Conservation (phyloP, 2,797 vertebrate species). For the Malacoraja senta region DNA sequence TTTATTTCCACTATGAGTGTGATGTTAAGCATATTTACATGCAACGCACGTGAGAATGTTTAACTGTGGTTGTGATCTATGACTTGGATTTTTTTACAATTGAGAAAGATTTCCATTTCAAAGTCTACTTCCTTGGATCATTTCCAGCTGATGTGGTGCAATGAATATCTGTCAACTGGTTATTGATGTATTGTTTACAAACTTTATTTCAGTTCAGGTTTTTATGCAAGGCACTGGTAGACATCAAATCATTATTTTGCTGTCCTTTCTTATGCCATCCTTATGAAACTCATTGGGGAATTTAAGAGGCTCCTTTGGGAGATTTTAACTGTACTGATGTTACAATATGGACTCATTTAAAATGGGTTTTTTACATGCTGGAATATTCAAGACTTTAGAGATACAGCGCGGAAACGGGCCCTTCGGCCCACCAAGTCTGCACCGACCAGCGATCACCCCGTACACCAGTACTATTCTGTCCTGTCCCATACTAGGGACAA, state of each 20-base stretch:
- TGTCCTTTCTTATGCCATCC: not conserved
- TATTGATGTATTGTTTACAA: slow-evolving; percentile 10
- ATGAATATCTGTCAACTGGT: not conserved
- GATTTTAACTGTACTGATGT: not conserved
- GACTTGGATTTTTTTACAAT: not conserved
- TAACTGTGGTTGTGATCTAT: slow-evolving; percentile 1
- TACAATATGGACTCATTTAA: slow-evolving; percentile 2
- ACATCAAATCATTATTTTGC: not conserved
- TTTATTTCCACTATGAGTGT: not conserved
- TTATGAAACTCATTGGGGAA: not conserved
- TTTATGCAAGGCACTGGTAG: not conserved
- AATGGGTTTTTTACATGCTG: not conserved
- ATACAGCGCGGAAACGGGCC: too few species aligned
- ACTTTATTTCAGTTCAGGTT: not conserved
- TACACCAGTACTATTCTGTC: too few species aligned
- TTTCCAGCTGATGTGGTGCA: not conserved
- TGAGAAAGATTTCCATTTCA: slow-evolving; percentile 18
- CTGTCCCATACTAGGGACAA: too few species aligned
- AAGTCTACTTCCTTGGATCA: not conserved
- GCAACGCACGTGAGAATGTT: not conserved
- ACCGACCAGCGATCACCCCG: too few species aligned
- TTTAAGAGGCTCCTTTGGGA: slow-evolving; percentile 8
- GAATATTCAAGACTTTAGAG: not conserved
- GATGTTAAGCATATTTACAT: not conserved
- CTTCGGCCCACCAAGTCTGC: too few species aligned